These are phyloP conservation scores for Catharus fuscescens DNA, from an alignment of 2,113 vertebrate species.

Conservation along the genomic window DNA sequence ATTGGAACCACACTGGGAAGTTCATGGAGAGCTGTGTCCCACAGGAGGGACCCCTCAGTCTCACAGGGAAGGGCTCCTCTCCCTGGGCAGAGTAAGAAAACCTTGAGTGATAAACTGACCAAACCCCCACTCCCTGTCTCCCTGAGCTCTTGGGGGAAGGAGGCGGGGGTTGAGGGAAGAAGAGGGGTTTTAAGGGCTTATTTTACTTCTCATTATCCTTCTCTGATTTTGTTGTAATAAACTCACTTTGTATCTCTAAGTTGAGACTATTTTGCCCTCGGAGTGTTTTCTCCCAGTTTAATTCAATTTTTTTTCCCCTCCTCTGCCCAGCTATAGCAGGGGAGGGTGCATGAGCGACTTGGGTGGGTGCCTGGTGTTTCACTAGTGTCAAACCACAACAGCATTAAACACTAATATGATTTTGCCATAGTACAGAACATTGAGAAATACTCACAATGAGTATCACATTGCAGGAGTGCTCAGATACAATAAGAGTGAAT, in stretches of 20 bases:
- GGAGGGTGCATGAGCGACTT: rapidly evolving
- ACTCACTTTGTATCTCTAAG: neutral
- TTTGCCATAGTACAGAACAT: neutral
- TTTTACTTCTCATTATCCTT: neutral
- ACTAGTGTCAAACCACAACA: neutral
- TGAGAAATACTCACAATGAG: neutral
- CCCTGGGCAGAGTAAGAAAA: neutral
- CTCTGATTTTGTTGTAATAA: neutral
- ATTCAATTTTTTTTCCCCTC: neutral
- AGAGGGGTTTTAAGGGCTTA: neutral
- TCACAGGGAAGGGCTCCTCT: neutral
- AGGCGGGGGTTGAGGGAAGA: too few relatives aligned
- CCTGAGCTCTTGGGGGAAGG: rapidly evolving
- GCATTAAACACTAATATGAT: neutral
- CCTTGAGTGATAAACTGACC: rapidly evolving
- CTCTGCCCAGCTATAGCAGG: neutral
- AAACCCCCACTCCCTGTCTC: neutral
- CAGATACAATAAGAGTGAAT: neutral
- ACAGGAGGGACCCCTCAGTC: rapidly evolving
- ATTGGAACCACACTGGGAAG: rapidly evolving
- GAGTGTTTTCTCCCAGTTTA: neutral
- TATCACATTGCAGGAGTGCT: neutral
- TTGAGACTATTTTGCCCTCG: neutral
- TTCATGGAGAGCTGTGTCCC: neutral
- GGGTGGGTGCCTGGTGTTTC: neutral